Conservation (phyloP, 2,113 vertebrate genomes). For the Ptilorrhoa leucosticta region DNA sequence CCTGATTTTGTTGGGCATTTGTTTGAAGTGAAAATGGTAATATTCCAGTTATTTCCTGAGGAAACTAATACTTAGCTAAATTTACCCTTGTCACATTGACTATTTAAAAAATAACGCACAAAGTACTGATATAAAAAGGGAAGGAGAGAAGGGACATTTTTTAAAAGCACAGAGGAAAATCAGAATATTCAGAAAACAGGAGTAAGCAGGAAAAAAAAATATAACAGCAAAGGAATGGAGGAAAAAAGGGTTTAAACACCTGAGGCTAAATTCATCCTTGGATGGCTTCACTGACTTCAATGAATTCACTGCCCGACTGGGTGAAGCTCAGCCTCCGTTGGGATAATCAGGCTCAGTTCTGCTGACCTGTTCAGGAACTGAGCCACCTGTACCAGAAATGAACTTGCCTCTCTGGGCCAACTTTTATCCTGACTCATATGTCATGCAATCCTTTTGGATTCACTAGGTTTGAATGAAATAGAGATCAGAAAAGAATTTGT, state of each 20-base stretch:
- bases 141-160: conserved; percentile 23
- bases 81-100: conserved; percentile 66
- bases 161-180: conserved; percentile 46
- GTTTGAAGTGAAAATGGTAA: conserved; percentile 65
- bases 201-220: conserved; percentile 27
- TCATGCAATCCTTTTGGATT: conserved; percentile 43
- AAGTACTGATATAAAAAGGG: conserved; percentile 34
- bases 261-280: conserved; percentile 43
- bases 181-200: conserved; percentile 7
- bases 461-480: conserved; percentile 51
- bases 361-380: conserved; percentile 12
- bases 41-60: conserved; percentile 66
- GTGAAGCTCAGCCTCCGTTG: conserved; percentile 33
- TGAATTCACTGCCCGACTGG: conserved; percentile 15
- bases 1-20: conserved; percentile 54
- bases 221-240: not conserved
- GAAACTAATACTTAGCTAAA: conserved; percentile 63
- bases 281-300: conserved; percentile 37
- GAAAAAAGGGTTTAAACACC: not conserved
- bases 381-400: conserved; percentile 11
- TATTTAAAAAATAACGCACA: conserved; percentile 61
- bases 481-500: conserved; percentile 17
- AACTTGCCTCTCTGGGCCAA: conserved; percentile 51
- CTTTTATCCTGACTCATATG: conserved; percentile 29
- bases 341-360: conserved; percentile 20